phyloP scores from a whole-genome alignment of 2,797 vertebrate genomes.

The Sus cebifrons region DNA sequence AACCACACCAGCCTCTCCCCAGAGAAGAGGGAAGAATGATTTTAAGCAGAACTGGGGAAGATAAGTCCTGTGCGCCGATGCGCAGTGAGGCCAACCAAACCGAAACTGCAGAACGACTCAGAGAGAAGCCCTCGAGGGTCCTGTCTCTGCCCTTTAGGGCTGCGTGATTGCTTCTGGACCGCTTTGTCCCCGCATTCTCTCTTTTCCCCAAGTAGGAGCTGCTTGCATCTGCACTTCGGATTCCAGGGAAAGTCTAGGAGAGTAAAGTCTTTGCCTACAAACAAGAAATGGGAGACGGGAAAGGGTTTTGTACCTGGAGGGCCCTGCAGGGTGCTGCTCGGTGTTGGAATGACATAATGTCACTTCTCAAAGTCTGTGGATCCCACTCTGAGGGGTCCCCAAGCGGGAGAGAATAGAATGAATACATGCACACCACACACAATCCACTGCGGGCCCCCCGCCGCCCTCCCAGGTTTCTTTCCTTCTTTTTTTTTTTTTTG shows the following conservation, averaged over 20 bases:
- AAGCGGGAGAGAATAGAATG: too few species aligned
- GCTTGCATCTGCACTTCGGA: not conserved
- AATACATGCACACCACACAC: accelerated
- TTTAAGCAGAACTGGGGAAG: too few species aligned
- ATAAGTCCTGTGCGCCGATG: not conserved
- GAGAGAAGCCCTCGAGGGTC: too few species aligned
- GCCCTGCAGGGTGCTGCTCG: not conserved
- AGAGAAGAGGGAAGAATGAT: not conserved
- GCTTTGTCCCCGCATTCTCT: not conserved
- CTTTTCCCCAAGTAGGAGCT: not conserved
- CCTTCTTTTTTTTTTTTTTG: too few species aligned
- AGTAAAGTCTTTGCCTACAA: not conserved
- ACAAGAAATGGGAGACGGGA: not conserved
- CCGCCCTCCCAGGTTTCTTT: too few species aligned
- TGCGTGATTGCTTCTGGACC: not conserved
- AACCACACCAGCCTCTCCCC: not conserved
- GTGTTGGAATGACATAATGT: not conserved
- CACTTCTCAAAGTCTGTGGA: too few species aligned
- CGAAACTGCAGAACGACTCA: not conserved
- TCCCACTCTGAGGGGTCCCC: not conserved
- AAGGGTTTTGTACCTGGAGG: not conserved
- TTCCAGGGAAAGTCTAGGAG: not conserved
- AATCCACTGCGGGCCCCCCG: too few species aligned
- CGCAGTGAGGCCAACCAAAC: not conserved
- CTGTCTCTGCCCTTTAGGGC: too few species aligned